phyloP scores from a whole-genome alignment of 2,797 vertebrate species.

The Dermochelys coriacea region DNA sequence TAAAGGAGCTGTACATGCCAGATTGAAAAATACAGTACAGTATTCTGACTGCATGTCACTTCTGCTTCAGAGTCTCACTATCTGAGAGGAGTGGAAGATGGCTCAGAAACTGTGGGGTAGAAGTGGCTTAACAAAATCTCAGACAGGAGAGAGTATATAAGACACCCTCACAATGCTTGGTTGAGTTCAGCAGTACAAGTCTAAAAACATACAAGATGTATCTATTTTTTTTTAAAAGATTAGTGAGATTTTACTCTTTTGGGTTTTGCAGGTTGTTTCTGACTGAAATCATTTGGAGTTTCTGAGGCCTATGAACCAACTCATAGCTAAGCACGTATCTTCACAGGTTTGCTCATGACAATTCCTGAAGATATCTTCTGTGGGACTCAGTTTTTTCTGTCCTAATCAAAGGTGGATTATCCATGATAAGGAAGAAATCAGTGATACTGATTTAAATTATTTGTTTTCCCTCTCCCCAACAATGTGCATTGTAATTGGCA shows the following conservation, averaged over 20 bases:
- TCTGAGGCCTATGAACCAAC: constrained; percentile 23
- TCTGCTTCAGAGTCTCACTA: not conserved
- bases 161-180: not conserved
- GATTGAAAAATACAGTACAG: not conserved
- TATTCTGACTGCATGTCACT: not conserved
- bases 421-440: not conserved
- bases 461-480: not conserved
- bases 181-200: not conserved
- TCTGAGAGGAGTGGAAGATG: not conserved
- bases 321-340: constrained; percentile 2
- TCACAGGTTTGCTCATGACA: constrained; percentile 3
- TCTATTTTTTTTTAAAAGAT: not conserved
- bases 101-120: not conserved
- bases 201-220: not conserved
- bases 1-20: not conserved
- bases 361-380: constrained; percentile 34
- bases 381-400: not conserved
- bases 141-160: no score
- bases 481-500: not conserved
- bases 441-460: constrained; percentile 13
- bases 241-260: constrained; percentile 17
- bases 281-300: constrained; percentile 7
- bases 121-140: not conserved
- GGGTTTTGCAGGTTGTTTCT: not conserved
- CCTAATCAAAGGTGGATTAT: constrained; percentile 14